A percentile compares a stretch with the other conserved stretches of the same genome.
These are phyloP conservation scores for Desoria tigrina DNA, from an alignment of 2,888 invertebrate species.

Conservation along the genomic window DNA sequence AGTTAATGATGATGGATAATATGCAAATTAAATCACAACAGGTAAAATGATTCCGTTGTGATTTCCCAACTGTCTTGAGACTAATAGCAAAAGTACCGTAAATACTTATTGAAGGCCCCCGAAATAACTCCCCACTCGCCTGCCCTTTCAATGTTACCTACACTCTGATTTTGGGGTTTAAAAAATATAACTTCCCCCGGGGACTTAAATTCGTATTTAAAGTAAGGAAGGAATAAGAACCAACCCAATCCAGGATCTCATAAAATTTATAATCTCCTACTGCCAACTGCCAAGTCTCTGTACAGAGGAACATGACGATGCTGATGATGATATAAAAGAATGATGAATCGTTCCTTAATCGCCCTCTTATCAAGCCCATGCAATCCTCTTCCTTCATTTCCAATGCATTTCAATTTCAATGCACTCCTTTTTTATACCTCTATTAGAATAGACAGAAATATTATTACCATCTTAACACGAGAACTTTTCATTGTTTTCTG, in stretches of 20 bases:
- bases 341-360: slow-evolving; percentile 51
- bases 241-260: too few species aligned
- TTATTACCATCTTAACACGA: slow-evolving; percentile 1
- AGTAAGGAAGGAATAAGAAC: neutral
- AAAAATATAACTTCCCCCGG: too few species aligned
- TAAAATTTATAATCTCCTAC: too few species aligned
- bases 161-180: too few species aligned
- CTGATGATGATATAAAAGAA: slow-evolving; percentile 31
- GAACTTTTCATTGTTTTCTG: neutral
- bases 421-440: slow-evolving; percentile 1
- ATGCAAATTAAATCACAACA: slow-evolving; percentile 9
- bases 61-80: slow-evolving; percentile 5
- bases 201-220: neutral
- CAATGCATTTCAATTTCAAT: slow-evolving; percentile 12
- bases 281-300: neutral
- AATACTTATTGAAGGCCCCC: too few species aligned
- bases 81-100: neutral
- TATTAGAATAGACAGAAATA: slow-evolving; percentile 2
- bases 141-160: too few species aligned
- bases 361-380: slow-evolving; percentile 45
- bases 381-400: slow-evolving; percentile 29
- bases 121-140: too few species aligned
- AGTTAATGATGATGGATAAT: slow-evolving; percentile 5
- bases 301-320: slow-evolving; percentile 8
- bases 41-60: neutral